A percentile compares a stretch with the other conserved stretches of the same genome.
Evolutionary conservation across 2,113 vertebrate species (phyloP).

Genomic region (Menidia beryllina): DNA sequence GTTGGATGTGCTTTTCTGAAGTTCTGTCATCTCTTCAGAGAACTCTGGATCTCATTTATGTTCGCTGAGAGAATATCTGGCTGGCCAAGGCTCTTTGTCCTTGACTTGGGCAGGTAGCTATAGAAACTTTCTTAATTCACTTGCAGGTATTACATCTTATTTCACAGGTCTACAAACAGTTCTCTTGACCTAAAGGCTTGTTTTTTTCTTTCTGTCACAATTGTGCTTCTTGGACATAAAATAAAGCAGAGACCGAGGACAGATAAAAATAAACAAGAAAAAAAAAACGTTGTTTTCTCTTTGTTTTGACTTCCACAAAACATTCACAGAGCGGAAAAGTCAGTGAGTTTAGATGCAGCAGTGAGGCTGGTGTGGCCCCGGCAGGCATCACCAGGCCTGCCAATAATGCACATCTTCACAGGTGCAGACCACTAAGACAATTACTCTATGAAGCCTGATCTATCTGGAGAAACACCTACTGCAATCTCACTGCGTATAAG

Average conservation of each 20-base stretch:
- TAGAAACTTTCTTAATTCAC: background rate
- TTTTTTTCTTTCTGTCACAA: background rate
- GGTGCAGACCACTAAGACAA: background rate
- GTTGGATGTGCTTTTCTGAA: background rate
- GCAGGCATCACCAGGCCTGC: background rate
- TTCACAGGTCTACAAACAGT: background rate
- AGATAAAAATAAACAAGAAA: no score
- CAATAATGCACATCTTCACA: background rate
- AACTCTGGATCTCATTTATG: background rate
- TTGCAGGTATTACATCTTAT: background rate
- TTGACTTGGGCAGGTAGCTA: background rate
- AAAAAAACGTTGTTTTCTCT: no score
- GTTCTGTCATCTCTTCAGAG: background rate
- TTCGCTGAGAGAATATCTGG: background rate
- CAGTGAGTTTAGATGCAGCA: background rate
- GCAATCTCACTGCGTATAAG: background rate
- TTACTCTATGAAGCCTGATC: no score
- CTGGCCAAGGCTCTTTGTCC: background rate
- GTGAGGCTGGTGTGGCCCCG: background rate
- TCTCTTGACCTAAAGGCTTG: background rate
- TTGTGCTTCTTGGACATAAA: background rate
- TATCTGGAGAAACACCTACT: background rate
- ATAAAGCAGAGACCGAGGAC: no score
- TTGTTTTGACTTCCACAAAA: background rate
- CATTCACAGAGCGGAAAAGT: background rate